These are phyloP conservation scores for Miltochrista miniata DNA, from an alignment of 2,888 invertebrate genomes.

Conservation along the genomic window DNA sequence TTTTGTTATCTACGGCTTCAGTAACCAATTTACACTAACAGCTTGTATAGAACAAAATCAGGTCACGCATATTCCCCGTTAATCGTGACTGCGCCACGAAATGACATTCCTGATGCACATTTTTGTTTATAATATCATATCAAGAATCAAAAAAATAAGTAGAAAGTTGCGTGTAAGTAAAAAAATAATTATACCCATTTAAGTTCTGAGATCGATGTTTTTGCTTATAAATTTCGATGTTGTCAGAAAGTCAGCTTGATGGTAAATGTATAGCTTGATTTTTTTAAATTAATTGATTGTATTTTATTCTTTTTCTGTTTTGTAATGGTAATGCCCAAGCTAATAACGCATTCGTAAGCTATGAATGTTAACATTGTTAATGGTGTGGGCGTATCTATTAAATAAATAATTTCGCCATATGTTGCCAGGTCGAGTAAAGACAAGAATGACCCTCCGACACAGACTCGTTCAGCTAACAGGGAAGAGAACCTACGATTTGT, in stretches of 20 bases:
- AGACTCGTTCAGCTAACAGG: constrained; percentile 20
- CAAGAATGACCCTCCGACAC: constrained; percentile 26
- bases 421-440: constrained; percentile 30
- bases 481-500: constrained; percentile 41
- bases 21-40: no score
- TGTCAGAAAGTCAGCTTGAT: no score
- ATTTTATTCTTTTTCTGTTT: neutral
- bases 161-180: no score
- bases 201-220: neutral
- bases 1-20: no score
- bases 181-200: no score
- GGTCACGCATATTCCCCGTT: no score
- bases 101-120: no score
- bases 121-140: no score
- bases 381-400: neutral
- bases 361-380: neutral
- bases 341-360: neutral
- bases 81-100: no score
- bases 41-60: no score
- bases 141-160: no score
- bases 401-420: neutral
- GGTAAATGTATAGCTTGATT: neutral
- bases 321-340: neutral
- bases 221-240: neutral
- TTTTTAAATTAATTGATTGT: neutral